These are phyloP conservation scores for Bombus confusus DNA, from an alignment of 1,140 invertebrate genomes.

Conservation along the genomic window DNA sequence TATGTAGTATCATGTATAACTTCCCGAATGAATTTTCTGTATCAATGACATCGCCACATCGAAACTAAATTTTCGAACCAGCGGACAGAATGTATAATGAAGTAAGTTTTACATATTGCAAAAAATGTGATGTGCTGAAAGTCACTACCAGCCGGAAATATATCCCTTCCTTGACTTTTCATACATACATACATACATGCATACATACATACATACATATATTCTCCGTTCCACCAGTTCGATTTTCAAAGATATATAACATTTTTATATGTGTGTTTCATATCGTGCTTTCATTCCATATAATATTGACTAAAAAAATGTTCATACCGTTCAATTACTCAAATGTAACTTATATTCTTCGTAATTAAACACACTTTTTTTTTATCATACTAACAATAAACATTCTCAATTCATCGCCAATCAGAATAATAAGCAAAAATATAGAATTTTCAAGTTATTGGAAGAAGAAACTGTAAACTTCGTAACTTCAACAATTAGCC, in stretches of 20 bases:
- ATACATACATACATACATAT: too few species aligned
- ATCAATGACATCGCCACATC: too few species aligned
- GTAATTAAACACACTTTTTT: too few species aligned
- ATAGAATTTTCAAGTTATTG: too few species aligned
- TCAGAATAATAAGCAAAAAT: too few species aligned
- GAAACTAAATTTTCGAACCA: background rate
- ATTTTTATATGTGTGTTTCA: background rate
- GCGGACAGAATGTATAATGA: constrained; percentile 9
- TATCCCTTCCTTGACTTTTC: background rate
- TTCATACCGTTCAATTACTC: too few species aligned
- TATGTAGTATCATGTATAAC: too few species aligned
- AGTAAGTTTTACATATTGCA: background rate
- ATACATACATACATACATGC: too few species aligned
- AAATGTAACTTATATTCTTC: too few species aligned
- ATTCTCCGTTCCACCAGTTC: background rate
- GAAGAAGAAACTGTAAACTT: background rate
- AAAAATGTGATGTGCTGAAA: constrained; percentile 14
- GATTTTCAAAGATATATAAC: background rate
- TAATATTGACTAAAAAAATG: background rate
- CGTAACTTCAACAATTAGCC: background rate
- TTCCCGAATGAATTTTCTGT: background rate
- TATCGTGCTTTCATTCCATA: background rate
- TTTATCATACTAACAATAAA: too few species aligned
- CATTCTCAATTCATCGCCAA: too few species aligned
- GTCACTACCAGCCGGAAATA: background rate